phyloP scores from a whole-genome alignment of 1,140 invertebrate species.

The Orchesella cincta region DNA sequence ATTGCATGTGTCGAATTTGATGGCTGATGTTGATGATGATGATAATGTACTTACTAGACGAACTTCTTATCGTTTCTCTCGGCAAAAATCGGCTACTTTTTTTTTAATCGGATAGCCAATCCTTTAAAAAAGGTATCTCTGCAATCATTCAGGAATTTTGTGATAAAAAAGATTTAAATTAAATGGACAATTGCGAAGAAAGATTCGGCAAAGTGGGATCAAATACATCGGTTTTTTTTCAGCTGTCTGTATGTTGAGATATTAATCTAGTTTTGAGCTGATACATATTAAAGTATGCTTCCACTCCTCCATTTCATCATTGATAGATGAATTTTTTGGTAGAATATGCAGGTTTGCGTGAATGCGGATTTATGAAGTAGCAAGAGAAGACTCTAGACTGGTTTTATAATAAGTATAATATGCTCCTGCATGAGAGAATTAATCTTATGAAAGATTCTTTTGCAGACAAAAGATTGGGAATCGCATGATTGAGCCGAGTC shows the following conservation, averaged over 20 bases:
- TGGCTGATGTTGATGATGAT: neutral
- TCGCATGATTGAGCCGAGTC: too few relatives aligned
- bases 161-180: neutral
- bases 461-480: too few relatives aligned
- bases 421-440: too few relatives aligned
- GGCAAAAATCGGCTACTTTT: too few relatives aligned
- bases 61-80: too few relatives aligned
- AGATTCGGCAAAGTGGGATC: neutral
- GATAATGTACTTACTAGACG: neutral
- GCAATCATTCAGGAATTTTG: constrained; percentile 1
- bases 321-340: neutral
- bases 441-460: too few relatives aligned
- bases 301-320: neutral
- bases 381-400: too few relatives aligned
- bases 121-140: neutral
- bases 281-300: neutral
- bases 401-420: too few relatives aligned
- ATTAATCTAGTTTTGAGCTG: neutral
- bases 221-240: neutral
- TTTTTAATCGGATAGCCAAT: neutral
- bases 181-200: neutral
- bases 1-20: constrained; percentile 12
- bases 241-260: neutral
- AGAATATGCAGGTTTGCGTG: neutral
- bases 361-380: neutral